Evolutionary conservation across 2,113 vertebrate species (phyloP), one percentile per base, ranked within the genome.

Genomic region (Spea multiplicata): DNA sequence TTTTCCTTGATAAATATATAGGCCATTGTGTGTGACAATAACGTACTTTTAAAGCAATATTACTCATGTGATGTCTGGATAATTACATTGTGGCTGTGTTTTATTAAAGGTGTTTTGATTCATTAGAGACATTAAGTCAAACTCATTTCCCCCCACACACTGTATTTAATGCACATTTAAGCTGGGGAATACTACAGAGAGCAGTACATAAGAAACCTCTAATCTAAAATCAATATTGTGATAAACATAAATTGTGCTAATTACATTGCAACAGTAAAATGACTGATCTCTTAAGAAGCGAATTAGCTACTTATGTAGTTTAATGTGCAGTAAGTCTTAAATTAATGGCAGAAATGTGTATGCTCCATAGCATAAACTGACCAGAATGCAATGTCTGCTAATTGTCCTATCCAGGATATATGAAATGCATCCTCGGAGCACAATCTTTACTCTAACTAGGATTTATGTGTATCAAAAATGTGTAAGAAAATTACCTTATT

Each of bases 191-290:
- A 61, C 53, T 12, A 76, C 17, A 12, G 53, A 61, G 66, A 76
- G 53, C 30, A 86, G 89, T 84, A 84, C 77, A 85, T 84, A 62
- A 64, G 68, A 84, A 91, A 84, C 44, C 55, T 83, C 83, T 87
- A 85, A 84, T 88, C 74, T 80, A 86, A 89, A 90, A 91, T 89
- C 90, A 91, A 86, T 91, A 88, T 83, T 84, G 76, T 83, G 86
- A 91, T 89, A 89, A 90, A 83, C 80, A 88, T 80, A 87, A 87
- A 89, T 91, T 86, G 76, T 67, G 84, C 82, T 88, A 85, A 90
- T 91, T 89, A 87, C 81, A 84, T 83, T 84, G 82, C 84, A 82
- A 85, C 68, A 82, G 83, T 82, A 81, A 83, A 53, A 76, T 61
- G 55, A 61, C 53, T 48, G 53, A 61, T 76, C 66, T 70, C 4